A percentile compares a stretch with the other conserved stretches of the same genome.
These are phyloP conservation scores for Enteromius treurensis DNA, from an alignment of 2,797 vertebrate genomes.

Conservation along the genomic window DNA sequence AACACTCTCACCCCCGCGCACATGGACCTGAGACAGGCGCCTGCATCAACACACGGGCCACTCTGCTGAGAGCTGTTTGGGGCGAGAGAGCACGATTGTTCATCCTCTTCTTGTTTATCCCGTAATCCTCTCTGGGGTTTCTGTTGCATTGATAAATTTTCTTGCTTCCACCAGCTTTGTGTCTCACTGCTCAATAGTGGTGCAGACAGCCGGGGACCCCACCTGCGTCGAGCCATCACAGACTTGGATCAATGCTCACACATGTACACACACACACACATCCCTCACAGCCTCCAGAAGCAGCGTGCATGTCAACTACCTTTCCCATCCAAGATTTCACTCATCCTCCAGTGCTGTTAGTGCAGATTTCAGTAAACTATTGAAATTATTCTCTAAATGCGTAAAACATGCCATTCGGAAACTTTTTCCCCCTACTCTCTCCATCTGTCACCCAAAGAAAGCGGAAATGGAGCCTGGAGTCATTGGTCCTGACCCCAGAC, in stretches of 20 bases:
- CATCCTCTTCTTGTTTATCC: slow-evolving; percentile 64
- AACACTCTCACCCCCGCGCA: not conserved
- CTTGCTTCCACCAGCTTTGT: slow-evolving; percentile 62
- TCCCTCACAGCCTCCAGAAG: slow-evolving; percentile 26
- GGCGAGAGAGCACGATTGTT: slow-evolving; percentile 51
- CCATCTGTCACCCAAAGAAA: slow-evolving; percentile 8
- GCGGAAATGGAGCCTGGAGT: slow-evolving; percentile 5
- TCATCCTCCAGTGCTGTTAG: not conserved
- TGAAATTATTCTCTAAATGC: slow-evolving; percentile 17
- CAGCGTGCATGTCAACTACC: slow-evolving; percentile 21
- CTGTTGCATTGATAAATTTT: slow-evolving; percentile 63
- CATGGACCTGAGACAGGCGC: not conserved
- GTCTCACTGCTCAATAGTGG: slow-evolving; percentile 56
- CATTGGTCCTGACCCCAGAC: slow-evolving; percentile 20
- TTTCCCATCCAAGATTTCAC: slow-evolving; percentile 1
- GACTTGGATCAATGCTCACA: slow-evolving; percentile 49
- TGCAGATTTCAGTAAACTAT: slow-evolving; percentile 15
- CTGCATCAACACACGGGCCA: slow-evolving; percentile 23
- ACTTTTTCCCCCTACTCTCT: not conserved
- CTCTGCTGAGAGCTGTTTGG: slow-evolving; percentile 41
- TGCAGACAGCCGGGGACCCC: slow-evolving; percentile 53
- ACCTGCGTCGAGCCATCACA: slow-evolving; percentile 57
- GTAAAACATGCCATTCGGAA: not conserved
- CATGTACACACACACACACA: slow-evolving; percentile 21
- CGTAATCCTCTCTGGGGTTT: slow-evolving; percentile 64